Conservation (phyloP, 2,888 invertebrate species). For the Electrophaes corylata region DNA sequence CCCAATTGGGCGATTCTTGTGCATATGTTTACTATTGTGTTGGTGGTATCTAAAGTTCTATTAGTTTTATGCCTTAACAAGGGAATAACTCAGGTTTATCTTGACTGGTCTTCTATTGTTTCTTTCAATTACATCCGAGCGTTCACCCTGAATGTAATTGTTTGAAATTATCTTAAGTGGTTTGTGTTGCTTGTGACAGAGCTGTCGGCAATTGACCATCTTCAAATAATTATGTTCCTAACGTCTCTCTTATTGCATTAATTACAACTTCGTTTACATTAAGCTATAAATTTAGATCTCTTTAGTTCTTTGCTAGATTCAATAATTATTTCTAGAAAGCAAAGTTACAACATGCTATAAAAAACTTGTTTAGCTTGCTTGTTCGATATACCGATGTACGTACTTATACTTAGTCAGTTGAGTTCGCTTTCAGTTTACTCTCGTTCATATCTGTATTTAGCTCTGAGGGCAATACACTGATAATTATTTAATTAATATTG, state of each 20-base stretch:
- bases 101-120: slow-evolving; percentile 31
- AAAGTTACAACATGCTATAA: slow-evolving; percentile 1
- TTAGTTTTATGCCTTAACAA: neutral
- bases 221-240: neutral
- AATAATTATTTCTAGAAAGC: slow-evolving; percentile 10
- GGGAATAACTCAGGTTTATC: slow-evolving; percentile 12
- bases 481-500: neutral
- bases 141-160: slow-evolving; percentile 53
- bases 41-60: neutral
- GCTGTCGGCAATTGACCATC: slow-evolving; percentile 6
- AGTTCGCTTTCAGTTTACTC: slow-evolving; percentile 36
- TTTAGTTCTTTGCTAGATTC: neutral
- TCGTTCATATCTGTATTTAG: slow-evolving; percentile 17
- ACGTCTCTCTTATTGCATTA: neutral
- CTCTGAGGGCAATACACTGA: slow-evolving; percentile 5
- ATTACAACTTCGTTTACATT: neutral
- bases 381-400: slow-evolving; percentile 18
- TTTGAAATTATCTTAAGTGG: slow-evolving; percentile 54
- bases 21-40: neutral
- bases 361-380: slow-evolving; percentile 30
- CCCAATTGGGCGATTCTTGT: neutral
- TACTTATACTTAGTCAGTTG: slow-evolving; percentile 20
- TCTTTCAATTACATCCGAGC: slow-evolving; percentile 48
- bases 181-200: slow-evolving; percentile 38
- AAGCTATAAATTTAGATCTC: neutral